Evolutionary conservation across 2,113 vertebrate species (phyloP), one percentile per base, ranked within the genome.

Genomic region (Ochotona curzoniae): DNA sequence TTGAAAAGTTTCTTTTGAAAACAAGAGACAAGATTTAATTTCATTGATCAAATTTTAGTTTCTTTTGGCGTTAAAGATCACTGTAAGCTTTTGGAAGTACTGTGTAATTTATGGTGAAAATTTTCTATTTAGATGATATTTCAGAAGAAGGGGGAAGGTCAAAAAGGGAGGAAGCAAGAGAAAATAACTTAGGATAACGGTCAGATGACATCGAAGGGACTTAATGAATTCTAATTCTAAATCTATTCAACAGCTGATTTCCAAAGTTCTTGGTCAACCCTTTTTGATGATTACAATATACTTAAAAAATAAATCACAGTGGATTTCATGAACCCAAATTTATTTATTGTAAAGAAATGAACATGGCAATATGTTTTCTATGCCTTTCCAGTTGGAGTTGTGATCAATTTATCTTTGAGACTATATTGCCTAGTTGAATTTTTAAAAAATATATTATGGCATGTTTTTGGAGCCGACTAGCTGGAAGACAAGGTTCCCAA

Each of bases 321-420:
- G 25, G 94, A 96, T 93, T 93, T 93, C 87, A 87, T 87, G 91
- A 44, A 89, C 63, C 12, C 80, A 83, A 69, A 90, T 95, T 6
- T 93, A 57, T 96, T 98, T 97, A 91, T 93, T 92, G 35, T 92
- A 97, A 98, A 82, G 73, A 97, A 98, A 97, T 93, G 96, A 97
- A 97, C 83, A 95, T 74, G 69, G 13, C 88, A 96, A 78, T 93
- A 83, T 97, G 87, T 82, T 97, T 97, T 97, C 90, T 92, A 71
- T 97, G 96, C 87, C 93, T 97, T 97, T 97, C 94, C 95, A 98
- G 88, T 97, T 97, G 97, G 86, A 92, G 28, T 49, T 76, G 9
- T 85, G 89, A 95, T 96, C 89, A 94, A 96, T 98, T 96, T 97
- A 91, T 97, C 96, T 97, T 97, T 95, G 95, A 95, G 82, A 93